Evolutionary conservation across 1,140 invertebrate genomes (phyloP), one percentile per base, ranked within the genome.

Genomic region (Dendroctonus ponderosae): DNA sequence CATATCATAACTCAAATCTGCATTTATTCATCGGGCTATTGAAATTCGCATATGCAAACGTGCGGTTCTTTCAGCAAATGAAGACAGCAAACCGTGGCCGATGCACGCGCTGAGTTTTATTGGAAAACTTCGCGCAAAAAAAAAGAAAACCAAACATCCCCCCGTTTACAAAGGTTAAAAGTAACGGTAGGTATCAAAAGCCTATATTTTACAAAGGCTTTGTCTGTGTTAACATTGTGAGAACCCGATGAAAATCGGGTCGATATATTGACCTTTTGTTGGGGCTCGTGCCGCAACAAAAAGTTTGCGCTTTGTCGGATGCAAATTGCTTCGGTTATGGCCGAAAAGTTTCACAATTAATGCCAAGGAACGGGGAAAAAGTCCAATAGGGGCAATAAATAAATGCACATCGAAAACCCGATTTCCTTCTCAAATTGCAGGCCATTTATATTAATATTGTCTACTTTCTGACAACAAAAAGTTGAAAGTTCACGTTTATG

Each of bases 201-300:
- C 56, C 42, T 44, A 44, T 43, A 41, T 58, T 57, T 58, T 58
- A 58, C 56, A 58, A 58, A 58, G 41, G 56, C 56, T 58, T 58
- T 58, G 56, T 58, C 56, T 58, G 42, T 58, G 56, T 58, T 58
- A 58, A 58, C 56, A 58, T 37, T 44, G 42, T 14, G 56, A 44
- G 56, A 15, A 37, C 40, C 42, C 14, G 46, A 43, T 44, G 56
- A 58, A 58, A 44, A 58, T 37, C 14, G 42, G 41, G 46, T 58
- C 56, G 56, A 58, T 58, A 58, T 12, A 58, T 58, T 43, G 56
- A 43, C 12, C 56, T 58, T 58, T 58, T 52, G 56, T 58, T 40
- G 42, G 56, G 14, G 46, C 38, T 58, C 41, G 42, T 46, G 42
- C 14, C 56, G 14, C 12, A 11, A 58, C 56, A 58, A 58, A 58